phyloP scores from a whole-genome alignment of 2,888 invertebrate species.

The Taphrorychus bicolor region DNA sequence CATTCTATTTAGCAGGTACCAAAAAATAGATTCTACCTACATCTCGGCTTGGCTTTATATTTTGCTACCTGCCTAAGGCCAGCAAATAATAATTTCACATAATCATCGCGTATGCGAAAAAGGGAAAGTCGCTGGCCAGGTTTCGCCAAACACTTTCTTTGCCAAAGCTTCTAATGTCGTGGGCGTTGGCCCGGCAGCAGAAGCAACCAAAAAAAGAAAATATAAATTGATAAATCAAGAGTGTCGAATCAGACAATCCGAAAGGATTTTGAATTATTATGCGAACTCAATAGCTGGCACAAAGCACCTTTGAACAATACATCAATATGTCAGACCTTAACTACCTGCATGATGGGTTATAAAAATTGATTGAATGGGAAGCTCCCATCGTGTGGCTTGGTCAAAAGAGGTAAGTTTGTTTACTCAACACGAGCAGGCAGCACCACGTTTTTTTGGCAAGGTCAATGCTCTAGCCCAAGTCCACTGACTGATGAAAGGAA shows the following conservation, averaged over 20 bases:
- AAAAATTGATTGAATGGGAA: conserved; percentile 4
- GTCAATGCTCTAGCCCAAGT: conserved; percentile 1
- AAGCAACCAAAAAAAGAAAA: background rate
- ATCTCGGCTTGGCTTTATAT: no score
- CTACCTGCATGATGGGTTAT: background rate
- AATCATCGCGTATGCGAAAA: background rate
- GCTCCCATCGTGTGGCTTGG: conserved; percentile 2
- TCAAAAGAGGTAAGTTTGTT: background rate
- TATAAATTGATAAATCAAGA: background rate
- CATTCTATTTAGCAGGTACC: no score
- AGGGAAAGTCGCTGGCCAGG: background rate
- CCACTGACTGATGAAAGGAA: conserved; percentile 2
- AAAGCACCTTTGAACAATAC: background rate
- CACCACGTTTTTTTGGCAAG: conserved; percentile 4
- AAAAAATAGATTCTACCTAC: no score
- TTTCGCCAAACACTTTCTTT: background rate
- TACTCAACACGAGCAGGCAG: background rate
- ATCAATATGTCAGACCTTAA: background rate
- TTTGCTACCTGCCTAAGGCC: background rate
- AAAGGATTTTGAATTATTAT: background rate
- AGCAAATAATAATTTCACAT: background rate
- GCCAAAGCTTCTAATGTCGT: background rate
- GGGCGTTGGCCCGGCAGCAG: background rate
- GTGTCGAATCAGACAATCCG: no score
- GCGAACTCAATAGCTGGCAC: background rate